These are phyloP conservation scores for Raphicerus campestris DNA, from an alignment of 2,113 vertebrate species.

Conservation along the genomic window DNA sequence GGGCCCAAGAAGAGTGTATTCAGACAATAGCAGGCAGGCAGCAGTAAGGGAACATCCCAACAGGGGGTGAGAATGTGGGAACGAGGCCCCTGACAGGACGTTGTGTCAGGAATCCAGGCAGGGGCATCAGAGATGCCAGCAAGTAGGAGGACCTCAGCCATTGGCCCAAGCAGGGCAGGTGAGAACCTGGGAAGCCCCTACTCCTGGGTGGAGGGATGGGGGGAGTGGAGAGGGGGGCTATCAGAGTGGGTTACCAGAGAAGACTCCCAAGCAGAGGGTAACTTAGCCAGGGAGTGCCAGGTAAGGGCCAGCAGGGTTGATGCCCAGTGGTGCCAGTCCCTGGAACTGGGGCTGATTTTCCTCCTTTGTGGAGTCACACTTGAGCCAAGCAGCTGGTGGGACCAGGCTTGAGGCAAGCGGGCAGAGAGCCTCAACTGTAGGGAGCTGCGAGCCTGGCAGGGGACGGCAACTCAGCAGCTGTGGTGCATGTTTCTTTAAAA, in stretches of 20 bases:
- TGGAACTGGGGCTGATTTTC: background rate
- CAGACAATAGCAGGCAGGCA: background rate
- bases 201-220: background rate
- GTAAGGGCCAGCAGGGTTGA: background rate
- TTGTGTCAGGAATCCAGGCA: background rate
- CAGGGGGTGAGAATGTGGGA: background rate
- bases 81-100: background rate
- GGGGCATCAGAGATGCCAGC: background rate
- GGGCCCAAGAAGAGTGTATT: background rate
- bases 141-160: background rate
- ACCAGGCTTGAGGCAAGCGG: background rate
- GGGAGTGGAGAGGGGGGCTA: fast-evolving
- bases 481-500: background rate
- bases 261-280: background rate
- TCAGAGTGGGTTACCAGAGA: background rate
- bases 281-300: background rate
- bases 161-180: background rate
- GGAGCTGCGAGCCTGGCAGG: too few species aligned
- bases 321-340: background rate
- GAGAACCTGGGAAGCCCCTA: background rate
- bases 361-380: background rate
- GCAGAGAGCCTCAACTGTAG: background rate
- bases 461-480: background rate
- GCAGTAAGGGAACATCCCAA: background rate
- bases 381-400: background rate